Base-by-base conservation (phyloP, 2,797 vertebrate species). In the Sebastes matsubarae region DNA sequence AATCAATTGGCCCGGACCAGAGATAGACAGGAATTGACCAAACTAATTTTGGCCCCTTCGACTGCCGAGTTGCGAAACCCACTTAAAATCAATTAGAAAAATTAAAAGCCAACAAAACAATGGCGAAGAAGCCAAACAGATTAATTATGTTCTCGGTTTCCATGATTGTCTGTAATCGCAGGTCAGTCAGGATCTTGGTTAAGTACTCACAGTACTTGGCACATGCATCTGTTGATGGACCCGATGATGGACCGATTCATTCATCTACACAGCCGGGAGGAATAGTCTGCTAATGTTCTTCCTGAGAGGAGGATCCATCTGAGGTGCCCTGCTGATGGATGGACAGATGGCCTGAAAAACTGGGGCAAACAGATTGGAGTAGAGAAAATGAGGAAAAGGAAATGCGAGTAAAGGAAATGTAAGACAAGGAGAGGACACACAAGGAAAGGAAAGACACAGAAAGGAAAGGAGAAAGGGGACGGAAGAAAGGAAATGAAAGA, bases 11-110 rank as follows among this genome's bases (percentile, higher is more conserved):
- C 81, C 88, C 30, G 14, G 72, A 87, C 50, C 81, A 84, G 66
- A 77, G 73, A 76, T 52, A 32, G 84, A 90, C 81, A 77, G 16
- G 52, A 86, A 94, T 89, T 91, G 88, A 92, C 84, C 87, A 77
- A 87, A 83, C 82, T 79, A 55, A 82, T 89, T 92, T 92, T 89
- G 80, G 69, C 66, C 71, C 36, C 55, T 85, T 61, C 30, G 29
- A 83, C 88, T 93, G 91, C 87, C 89, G 86, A 92, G 82, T 85
- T 90, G 86, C 83, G 82, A 93, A 94, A 89, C 46, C 6, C 16
- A 36, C 52, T 73, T 32, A 75, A 86, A 91, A 93, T 94, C 86
- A 89, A 94, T 94, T 80, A 59, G 42, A 93, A 94, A 93, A 93
- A 91, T 75, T 72, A 83, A 89, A 87, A 89, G 77, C 29, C 68